Conservation (phyloP, 2,888 invertebrate species). For the Nomada ruficornis region DNA sequence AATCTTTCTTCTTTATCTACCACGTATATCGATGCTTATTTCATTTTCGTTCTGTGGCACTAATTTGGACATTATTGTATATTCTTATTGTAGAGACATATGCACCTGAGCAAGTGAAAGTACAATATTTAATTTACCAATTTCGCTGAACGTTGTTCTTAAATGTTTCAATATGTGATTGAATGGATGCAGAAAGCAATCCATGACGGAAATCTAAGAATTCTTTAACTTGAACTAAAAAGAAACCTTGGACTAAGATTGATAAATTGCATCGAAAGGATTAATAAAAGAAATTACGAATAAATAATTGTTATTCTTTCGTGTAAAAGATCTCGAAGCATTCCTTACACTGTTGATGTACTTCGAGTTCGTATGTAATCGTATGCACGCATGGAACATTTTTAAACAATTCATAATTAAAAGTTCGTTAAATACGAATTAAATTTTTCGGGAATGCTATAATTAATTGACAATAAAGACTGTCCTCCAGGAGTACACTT, state of each 20-base stretch:
- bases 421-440: neutral
- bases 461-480: conserved; percentile 9
- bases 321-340: neutral
- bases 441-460: neutral
- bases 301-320: neutral
- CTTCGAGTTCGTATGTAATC: conserved; percentile 14
- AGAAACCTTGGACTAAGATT: neutral
- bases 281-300: conserved; percentile 5
- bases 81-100: conserved; percentile 27
- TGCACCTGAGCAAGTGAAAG: conserved; percentile 52
- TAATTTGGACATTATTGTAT: conserved; percentile 41
- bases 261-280: neutral
- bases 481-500: neutral
- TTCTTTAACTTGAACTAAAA: no score
- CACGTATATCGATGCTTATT: conserved; percentile 22
- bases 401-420: conserved; percentile 9
- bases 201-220: no score
- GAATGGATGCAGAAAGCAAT: neutral
- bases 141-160: conserved; percentile 22
- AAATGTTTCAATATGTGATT: neutral
- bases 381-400: neutral
- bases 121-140: conserved; percentile 29
- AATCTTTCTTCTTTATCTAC: conserved; percentile 21
- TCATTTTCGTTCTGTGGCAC: conserved; percentile 24
- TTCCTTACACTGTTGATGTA: neutral